Base-by-base conservation (phyloP, 2,797 vertebrate genomes). In the Hypotaenidia okinawae region DNA sequence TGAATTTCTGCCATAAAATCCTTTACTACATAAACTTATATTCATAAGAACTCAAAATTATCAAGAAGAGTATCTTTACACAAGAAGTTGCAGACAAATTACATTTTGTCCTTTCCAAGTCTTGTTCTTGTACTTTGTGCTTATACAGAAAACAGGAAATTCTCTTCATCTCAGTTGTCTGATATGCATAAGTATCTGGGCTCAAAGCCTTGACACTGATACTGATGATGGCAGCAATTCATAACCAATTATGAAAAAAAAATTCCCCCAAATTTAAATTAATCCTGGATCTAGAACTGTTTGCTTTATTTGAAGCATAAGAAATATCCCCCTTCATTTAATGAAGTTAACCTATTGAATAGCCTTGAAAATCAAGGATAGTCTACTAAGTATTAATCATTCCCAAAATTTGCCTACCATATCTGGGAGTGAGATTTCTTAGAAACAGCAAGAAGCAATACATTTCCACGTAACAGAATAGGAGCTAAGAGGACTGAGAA, bases 71-170 rank as follows among this genome's bases (percentile, higher is more conserved):
- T 73, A 84, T 90, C 84, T 89, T 90, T 74, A 84, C 55, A 87
- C 70, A 84, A 92, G 52, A 93, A 94, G 59, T 41, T 79, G 67
- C 64, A 92, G 74, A 92, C 39, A 93, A 90, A 93, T 83, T 72
- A 80, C 62, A 70, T 77, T 91, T 85, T 51, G 33, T 74, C 45
- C 49, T 75, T 95, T 93, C 86, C 81, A 93, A 95, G 84, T 89
- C 92, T 95, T 66, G 81, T 30, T 88, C 73, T 89, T 74, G 61
- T 59, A 76, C 54, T 87, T 67, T 18, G 13, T 64, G 93, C 92
- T 94, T 92, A 89, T 14, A 83, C 7, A 92, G 68, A 94, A 93
- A 97, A 92, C 78, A 93, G 89, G 90, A 96, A 96, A 95, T 93
- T 95, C 68, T 94, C 72, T 89, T 92, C 79, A 83, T 89, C 89